phyloP scores from a whole-genome alignment of 30 jellyfish, hydroid and myxozoan genomes.

The Cassiopea xamachana region DNA sequence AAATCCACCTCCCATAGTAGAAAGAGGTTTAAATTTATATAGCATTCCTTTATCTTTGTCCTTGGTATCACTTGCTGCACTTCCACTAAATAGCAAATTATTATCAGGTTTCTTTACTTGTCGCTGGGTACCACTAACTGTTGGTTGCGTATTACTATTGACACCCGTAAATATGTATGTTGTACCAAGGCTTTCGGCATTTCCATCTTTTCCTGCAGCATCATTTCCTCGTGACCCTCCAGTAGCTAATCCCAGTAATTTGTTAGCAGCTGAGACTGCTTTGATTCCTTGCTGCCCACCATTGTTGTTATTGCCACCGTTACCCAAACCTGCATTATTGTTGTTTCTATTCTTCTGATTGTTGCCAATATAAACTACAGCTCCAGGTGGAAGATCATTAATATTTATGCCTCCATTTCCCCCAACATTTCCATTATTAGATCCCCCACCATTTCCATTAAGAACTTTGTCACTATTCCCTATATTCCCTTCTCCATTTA shows the following conservation, averaged over 20 bases:
- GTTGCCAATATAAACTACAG: not conserved
- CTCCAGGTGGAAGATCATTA: conserved; percentile 16
- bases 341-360: not conserved
- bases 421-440: conserved; percentile 22
- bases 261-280: not conserved
- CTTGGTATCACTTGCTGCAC: not conserved
- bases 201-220: conserved; percentile 3
- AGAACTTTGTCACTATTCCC: conserved; percentile 13
- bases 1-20: not conserved
- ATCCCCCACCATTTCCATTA: conserved; percentile 30
- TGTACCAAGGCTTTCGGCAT: conserved; percentile 41
- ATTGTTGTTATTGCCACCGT: not conserved
- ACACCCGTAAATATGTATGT: conserved; percentile 41
- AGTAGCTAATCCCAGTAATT: not conserved
- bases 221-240: conserved; percentile 35
- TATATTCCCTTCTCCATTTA: conserved; percentile 32
- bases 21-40: conserved; percentile 31
- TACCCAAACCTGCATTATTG: not conserved
- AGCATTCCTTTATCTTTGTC: conserved; percentile 2
- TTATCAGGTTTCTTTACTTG: conserved; percentile 36
- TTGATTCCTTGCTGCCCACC: conserved; percentile 19
- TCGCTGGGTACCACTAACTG: conserved; percentile 67
- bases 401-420: conserved; percentile 42
- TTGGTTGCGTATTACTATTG: conserved; percentile 52
- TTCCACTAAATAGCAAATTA: conserved; percentile 18